A percentile compares a stretch with the other conserved stretches of the same genome.
phyloP scores from a whole-genome alignment of 1,140 invertebrate species.

The Laodelphax striatellus region DNA sequence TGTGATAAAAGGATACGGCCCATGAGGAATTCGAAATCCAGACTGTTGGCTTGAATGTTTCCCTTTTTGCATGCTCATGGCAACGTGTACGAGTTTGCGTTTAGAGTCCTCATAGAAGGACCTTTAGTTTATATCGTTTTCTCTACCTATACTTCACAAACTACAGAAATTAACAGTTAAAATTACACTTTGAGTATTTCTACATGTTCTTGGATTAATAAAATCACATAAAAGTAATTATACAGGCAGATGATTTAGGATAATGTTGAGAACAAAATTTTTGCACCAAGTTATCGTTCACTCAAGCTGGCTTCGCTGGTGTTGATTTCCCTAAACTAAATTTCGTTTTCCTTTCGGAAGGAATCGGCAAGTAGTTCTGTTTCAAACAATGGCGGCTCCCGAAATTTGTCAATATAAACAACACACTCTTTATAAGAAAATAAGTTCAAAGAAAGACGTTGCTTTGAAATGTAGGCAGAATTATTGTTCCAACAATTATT shows the following conservation, averaged over 20 bases:
- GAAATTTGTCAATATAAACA: too few relatives aligned
- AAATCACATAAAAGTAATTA: background rate
- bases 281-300: background rate
- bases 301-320: background rate
- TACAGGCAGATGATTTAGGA: constrained; percentile 7
- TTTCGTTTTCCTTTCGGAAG: constrained; percentile 1
- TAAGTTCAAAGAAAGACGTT: too few relatives aligned
- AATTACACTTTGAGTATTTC: background rate
- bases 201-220: background rate
- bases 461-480: too few relatives aligned
- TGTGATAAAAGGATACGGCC: too few relatives aligned
- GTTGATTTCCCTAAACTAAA: background rate
- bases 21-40: too few relatives aligned
- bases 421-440: too few relatives aligned
- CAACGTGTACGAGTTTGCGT: constrained; percentile 10
- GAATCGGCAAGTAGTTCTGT: background rate
- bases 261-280: background rate
- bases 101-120: constrained; percentile 15
- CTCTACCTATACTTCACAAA: background rate
- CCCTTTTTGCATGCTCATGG: constrained; percentile 12
- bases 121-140: constrained; percentile 9
- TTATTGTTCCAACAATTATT: too few relatives aligned
- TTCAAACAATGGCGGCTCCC: too few relatives aligned
- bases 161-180: background rate
- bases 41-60: constrained; percentile 2